Evolutionary conservation across 2,888 invertebrate species (phyloP).

Genomic region (Cepaea hortensis): DNA sequence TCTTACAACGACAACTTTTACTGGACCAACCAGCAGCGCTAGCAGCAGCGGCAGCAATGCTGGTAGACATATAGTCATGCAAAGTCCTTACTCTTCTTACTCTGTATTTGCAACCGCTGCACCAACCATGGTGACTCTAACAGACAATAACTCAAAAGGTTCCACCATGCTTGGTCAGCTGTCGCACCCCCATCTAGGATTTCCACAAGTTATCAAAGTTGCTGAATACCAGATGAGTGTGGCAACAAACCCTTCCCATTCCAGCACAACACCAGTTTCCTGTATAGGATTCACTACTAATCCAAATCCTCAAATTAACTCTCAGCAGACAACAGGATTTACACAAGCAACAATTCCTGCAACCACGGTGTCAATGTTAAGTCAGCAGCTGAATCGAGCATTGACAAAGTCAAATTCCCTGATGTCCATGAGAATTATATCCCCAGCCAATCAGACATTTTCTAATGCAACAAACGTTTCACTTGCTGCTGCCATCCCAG

Average conservation of each 20-base stretch:
- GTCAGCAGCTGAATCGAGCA: slow-evolving; percentile 35
- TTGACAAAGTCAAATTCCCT: background rate
- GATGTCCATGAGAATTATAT: background rate
- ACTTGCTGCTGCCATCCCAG: background rate
- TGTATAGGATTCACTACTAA: background rate
- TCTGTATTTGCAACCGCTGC: slow-evolving; percentile 3
- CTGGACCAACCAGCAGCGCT: background rate
- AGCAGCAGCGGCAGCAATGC: background rate
- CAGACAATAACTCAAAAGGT: slow-evolving; percentile 4
- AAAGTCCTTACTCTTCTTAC: slow-evolving; percentile 22
- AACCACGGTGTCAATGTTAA: slow-evolving; percentile 32
- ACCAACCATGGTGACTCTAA: slow-evolving; percentile 7
- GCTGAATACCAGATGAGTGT: slow-evolving; percentile 28
- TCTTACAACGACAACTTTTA: background rate
- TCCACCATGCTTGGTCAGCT: slow-evolving; percentile 5
- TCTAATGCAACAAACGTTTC: background rate
- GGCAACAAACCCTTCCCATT: background rate
- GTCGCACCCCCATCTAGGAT: slow-evolving; percentile 16
- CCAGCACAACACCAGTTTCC: background rate
- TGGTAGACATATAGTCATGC: slow-evolving; percentile 26
- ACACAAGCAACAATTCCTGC: background rate
- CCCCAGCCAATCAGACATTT: background rate
- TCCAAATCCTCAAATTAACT: background rate
- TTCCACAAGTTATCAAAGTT: slow-evolving; percentile 21
- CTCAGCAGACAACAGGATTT: background rate